These are phyloP conservation scores for Clarias macrocephalus DNA, from an alignment of 2,113 vertebrate species.

Conservation along the genomic window DNA sequence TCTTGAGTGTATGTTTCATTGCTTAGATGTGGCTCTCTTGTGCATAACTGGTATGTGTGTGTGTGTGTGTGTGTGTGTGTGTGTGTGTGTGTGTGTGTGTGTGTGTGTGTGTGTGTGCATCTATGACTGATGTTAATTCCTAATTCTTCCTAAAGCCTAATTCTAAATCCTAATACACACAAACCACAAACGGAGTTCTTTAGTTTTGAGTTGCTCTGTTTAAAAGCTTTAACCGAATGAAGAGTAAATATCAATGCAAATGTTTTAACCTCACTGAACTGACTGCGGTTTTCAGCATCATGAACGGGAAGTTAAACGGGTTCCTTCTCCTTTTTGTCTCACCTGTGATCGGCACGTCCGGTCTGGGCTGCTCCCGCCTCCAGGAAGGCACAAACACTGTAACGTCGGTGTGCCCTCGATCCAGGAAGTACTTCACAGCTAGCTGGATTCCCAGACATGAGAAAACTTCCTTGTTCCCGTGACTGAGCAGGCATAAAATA, in stretches of 20 bases:
- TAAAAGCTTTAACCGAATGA: neutral
- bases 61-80: neutral
- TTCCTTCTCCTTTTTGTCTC: neutral
- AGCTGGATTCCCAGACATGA: slow-evolving; percentile 94
- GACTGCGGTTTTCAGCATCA: slow-evolving; percentile 30
- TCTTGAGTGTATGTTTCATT: neutral
- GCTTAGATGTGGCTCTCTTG: neutral
- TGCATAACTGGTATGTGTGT: neutral
- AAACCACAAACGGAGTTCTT: neutral
- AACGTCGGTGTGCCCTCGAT: slow-evolving; percentile 84
- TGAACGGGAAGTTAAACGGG: neutral
- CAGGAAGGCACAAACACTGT: slow-evolving; percentile 91
- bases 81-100: neutral
- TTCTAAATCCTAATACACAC: neutral
- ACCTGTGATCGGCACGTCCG: slow-evolving; percentile 92
- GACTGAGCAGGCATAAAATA: slow-evolving; percentile 67
- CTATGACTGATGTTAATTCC: neutral
- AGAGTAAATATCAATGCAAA: neutral
- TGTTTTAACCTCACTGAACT: neutral
- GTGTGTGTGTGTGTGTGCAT: neutral
- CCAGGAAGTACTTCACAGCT: slow-evolving; percentile 89
- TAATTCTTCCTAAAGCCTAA: neutral
- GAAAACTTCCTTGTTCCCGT: slow-evolving; percentile 94
- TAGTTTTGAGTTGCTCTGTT: neutral
- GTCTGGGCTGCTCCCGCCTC: slow-evolving; percentile 90